Base-by-base conservation (phyloP, 1,140 invertebrate species). In the Anastrepha obliqua region DNA sequence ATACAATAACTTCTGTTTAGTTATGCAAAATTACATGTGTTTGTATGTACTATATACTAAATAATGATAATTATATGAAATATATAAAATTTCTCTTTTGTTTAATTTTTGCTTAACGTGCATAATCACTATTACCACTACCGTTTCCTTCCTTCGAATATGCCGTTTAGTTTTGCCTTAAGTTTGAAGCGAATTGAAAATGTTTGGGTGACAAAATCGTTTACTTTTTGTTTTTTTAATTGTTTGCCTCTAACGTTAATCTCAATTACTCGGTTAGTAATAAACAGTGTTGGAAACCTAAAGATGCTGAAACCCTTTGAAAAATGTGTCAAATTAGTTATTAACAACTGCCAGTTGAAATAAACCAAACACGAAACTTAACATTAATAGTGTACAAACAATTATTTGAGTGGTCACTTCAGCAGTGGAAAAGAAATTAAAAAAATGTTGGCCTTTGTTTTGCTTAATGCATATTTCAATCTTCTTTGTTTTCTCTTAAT, bases 31-130 rank as follows among this genome's bases (percentile, higher is more conserved):
- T 74, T 74, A 47, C 39, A 29, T 39, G 67, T 74, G 67, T 74
- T 44, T 74, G 13, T 74, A 74, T 44, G 74, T 81, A 58, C 74
- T 81, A 81, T 81, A 81, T 55, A 81, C 74, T 81, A 81, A 81
- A 81, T 81, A 81, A 81, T 81, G 44, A 70, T 81, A 81, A 81
- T 8, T 81, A 20, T 81, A 81, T 55, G 44, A 55, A 81, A 81
- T 81, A 20, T 81, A 55, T 81, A 44, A 81, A 81, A 55, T 51
- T 51, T 81, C 9, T 81, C 55, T 81, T 11, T 51, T 81, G 29
- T 67, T 9, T 81, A n/a, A 20, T 29, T 55, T 55, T 81, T 55
- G 74, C 47, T 81, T 81, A 55, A 67, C 17, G 74, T 81, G 74
- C 74, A 81, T 55, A 44, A 55, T 39, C 44, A 17, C 67, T 47